Conservation (phyloP, 2,797 vertebrate genomes). For the Adelosebastes latens region DNA sequence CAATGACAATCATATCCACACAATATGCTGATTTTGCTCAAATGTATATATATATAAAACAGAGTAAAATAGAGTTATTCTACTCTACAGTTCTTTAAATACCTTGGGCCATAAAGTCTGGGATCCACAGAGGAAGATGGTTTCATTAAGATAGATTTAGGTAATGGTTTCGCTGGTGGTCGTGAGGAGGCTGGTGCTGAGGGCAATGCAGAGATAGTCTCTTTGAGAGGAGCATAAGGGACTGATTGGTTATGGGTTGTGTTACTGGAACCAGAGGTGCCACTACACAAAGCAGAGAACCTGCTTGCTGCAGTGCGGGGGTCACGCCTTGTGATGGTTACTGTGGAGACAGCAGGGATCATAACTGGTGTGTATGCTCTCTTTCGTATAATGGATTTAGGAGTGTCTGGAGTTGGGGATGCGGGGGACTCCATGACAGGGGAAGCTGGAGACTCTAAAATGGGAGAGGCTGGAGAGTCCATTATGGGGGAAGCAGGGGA, state of each 20-base stretch:
- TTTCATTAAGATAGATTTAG: constrained; percentile 93
- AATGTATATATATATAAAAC: not conserved
- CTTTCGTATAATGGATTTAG: constrained; percentile 51
- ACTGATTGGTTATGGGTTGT: constrained; percentile 39
- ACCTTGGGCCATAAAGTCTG: constrained; percentile 88
- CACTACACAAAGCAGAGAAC: constrained; percentile 41
- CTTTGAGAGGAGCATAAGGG: constrained; percentile 50
- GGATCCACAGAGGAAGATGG: constrained; percentile 85
- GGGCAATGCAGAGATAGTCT: constrained; percentile 54
- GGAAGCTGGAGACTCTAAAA: constrained; percentile 78
- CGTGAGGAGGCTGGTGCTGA: constrained; percentile 56
- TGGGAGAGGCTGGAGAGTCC: constrained; percentile 77
- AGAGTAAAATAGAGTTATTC: not conserved
- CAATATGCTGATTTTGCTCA: not conserved
- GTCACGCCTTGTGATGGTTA: constrained; percentile 90
- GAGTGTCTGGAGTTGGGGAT: constrained; percentile 73
- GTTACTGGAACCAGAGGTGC: constrained; percentile 23
- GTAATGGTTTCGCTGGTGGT: constrained; percentile 71
- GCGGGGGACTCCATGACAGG: constrained; percentile 79
- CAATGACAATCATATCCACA: not conserved
- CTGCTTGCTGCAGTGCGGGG: constrained; percentile 88
- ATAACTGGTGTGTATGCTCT: constrained; percentile 75
- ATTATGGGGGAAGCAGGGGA: constrained; percentile 77
- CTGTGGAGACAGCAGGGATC: constrained; percentile 81
- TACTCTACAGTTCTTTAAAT: constrained; percentile 15